Evolutionary conservation across 2,888 invertebrate genomes (phyloP).

Genomic region (Apamea monoglypha): DNA sequence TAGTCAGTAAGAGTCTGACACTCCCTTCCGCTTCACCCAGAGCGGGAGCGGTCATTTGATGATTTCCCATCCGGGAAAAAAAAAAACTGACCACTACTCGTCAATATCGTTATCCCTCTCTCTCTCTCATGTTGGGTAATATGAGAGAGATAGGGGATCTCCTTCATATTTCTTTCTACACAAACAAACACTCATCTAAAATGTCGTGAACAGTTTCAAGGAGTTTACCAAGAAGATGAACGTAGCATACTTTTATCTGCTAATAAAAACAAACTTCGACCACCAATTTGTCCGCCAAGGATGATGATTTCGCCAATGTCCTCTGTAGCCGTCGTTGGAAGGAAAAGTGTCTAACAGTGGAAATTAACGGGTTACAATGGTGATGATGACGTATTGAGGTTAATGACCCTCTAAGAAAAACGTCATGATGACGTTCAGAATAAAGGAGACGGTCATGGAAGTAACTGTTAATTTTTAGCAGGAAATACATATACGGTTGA

Average conservation of each 20-base stretch:
- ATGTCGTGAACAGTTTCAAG: not conserved
- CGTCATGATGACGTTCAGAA: constrained; percentile 37
- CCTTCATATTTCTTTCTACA: too few species aligned
- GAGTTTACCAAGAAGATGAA: not conserved
- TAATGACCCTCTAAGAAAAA: constrained; percentile 12
- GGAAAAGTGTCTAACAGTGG: not conserved
- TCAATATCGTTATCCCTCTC: too few species aligned
- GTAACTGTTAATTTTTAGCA: constrained; percentile 9
- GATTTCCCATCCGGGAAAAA: too few species aligned
- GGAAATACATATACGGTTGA: constrained; percentile 23
- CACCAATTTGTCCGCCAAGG: not conserved
- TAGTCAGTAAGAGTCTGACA: too few species aligned
- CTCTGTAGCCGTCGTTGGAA: not conserved
- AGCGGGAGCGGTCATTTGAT: too few species aligned
- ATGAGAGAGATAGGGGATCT: too few species aligned
- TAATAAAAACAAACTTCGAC: too few species aligned
- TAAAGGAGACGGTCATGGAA: constrained; percentile 16
- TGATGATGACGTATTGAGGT: not conserved
- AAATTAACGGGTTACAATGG: not conserved
- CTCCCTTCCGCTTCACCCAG: too few species aligned
- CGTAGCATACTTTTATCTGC: not conserved
- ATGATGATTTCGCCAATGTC: not conserved
- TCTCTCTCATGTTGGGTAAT: too few species aligned
- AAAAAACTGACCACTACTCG: too few species aligned
- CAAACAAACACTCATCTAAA: too few species aligned